Evolutionary conservation across 2,797 vertebrate species (phyloP), one percentile per base, ranked within the genome.

Genomic region (Coracias cyanogaster): DNA sequence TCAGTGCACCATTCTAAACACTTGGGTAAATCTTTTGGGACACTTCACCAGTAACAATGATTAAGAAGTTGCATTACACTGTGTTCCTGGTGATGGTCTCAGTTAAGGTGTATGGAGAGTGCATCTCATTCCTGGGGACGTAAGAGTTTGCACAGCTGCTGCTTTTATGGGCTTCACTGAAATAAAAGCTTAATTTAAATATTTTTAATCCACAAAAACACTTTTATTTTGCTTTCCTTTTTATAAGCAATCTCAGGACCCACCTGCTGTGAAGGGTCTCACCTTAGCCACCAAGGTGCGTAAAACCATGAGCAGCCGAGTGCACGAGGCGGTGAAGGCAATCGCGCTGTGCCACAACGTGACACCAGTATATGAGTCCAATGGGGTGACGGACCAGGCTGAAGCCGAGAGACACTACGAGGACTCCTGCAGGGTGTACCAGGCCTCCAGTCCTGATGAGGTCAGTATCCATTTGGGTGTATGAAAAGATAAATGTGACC

Each of bases 381-480:
- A 99, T 0, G 99, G 99, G 0, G 99, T 99, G 94, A 99, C 99
- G 0, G 99, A 99, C 97, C 99, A 99, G 98, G 99, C 99, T 0
- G 99, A 99, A 97, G 99, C 99, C 0, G 99, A 99, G 97, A 99
- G 99, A 89, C 99, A 99, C 93, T 99, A 99, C 1, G 99, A 99
- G 71, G 99, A 99, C 85, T 99, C 99, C 1, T 99, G 99, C 97
- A 97, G 99, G 13, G 99, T 99, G 10, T 99, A 99, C 98, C 99
- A 99, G 98, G 99, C 99, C 0, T 99, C 99, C 96, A 99, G 99
- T 95, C 99, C 99, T 0, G 99, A 99, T 5, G 99, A 99, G 99
- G 99, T 99, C 97, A 94, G 95, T 78, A 21, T 46, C 15, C 24
- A 2, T 55, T 37, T 65, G 51, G 7, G 9, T 46, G 15, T 26